A percentile compares a stretch with the other conserved stretches of the same genome.
Evolutionary conservation across 2,113 vertebrate genomes (phyloP).

Genomic region (Calonectris borealis): DNA sequence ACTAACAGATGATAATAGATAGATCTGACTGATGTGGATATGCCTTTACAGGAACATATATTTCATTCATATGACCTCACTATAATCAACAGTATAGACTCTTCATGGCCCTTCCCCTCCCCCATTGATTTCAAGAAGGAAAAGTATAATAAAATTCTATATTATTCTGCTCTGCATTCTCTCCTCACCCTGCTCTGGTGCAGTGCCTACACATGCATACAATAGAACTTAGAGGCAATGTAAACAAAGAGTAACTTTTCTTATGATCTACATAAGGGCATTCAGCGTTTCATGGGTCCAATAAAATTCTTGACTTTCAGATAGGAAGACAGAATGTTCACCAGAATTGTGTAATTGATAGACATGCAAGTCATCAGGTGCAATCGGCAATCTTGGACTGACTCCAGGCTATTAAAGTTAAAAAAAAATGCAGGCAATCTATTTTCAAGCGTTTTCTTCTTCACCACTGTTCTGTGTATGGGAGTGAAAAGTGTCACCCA

Average conservation of each 20-base stretch:
- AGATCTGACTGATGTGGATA: neutral
- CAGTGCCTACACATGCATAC: neutral
- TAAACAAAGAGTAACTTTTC: neutral
- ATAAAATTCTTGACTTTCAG: neutral
- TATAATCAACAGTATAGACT: neutral
- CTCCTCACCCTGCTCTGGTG: neutral
- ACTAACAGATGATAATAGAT: neutral
- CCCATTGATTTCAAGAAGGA: neutral
- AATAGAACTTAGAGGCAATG: neutral
- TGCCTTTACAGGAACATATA: neutral
- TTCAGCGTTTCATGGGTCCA: neutral
- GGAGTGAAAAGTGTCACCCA: constrained; percentile 42
- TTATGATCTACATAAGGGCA: neutral
- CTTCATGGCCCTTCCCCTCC: neutral
- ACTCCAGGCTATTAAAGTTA: neutral
- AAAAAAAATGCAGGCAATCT: neutral
- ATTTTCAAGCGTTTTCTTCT: constrained; percentile 49
- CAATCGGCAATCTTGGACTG: neutral
- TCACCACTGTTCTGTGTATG: constrained; percentile 14
- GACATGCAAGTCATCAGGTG: neutral
- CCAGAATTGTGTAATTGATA: neutral
- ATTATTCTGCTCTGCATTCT: neutral
- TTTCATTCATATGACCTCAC: neutral
- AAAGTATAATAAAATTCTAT: neutral
- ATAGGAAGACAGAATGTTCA: neutral